Conservation (phyloP, 2,113 vertebrate species). For the Pelodiscus sinensis region DNA sequence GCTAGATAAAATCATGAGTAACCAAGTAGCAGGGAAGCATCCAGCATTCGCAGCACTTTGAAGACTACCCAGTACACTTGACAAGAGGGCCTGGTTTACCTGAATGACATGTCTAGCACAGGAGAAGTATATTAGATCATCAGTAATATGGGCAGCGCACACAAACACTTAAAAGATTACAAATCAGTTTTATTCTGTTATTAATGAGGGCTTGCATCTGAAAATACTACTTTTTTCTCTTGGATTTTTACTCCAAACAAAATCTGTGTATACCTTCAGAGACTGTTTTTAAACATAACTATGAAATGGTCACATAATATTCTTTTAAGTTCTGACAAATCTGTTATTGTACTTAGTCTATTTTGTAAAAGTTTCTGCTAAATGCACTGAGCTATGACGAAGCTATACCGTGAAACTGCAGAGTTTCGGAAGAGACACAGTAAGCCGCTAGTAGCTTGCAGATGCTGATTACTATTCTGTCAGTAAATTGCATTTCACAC, state of each 20-base stretch:
- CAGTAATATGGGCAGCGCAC: neutral
- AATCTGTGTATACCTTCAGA: neutral
- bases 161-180: neutral
- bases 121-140: neutral
- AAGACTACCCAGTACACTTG: neutral
- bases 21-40: neutral
- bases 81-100: conserved; percentile 21
- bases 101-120: neutral
- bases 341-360: conserved; percentile 1
- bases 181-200: neutral
- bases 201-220: conserved; percentile 29
- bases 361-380: neutral
- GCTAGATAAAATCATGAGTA: neutral
- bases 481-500: conserved; percentile 65
- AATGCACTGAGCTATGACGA: conserved; percentile 49
- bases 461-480: neutral
- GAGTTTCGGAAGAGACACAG: neutral
- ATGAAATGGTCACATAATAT: conserved; percentile 25
- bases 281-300: conserved; percentile 17
- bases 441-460: neutral
- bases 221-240: conserved; percentile 7
- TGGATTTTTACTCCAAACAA: conserved; percentile 20
- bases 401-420: fast-evolving
- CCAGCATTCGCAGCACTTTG: conserved; percentile 29
- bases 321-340: neutral